phyloP scores from a whole-genome alignment of 2,113 vertebrate species.

The Brienomyrus longianalis region DNA sequence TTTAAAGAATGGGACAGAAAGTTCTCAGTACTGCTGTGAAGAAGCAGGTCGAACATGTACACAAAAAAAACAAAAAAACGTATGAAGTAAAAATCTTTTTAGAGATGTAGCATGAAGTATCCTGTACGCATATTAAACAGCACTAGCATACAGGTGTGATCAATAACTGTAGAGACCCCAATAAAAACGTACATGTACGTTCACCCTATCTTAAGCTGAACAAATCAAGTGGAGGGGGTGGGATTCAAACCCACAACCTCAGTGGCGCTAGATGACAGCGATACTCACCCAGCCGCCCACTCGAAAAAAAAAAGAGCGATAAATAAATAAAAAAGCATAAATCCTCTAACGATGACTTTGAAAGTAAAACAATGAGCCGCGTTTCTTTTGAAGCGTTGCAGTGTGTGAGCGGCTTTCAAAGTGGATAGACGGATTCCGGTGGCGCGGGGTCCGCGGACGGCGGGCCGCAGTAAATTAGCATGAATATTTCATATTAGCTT shows the following conservation, averaged over 20 bases:
- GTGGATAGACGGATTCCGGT: neutral
- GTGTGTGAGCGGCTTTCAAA: neutral
- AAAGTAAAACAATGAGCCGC: constrained; percentile 12
- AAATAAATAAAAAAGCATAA: neutral
- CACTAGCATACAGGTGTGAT: neutral
- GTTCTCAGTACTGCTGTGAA: neutral
- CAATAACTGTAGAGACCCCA: neutral
- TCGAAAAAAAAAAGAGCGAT: neutral
- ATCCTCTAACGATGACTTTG: neutral
- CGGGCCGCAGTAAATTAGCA: constrained; percentile 22
- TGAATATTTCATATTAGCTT: constrained; percentile 33
- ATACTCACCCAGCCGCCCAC: constrained; percentile 19
- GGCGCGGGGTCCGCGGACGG: neutral
- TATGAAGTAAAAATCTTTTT: neutral
- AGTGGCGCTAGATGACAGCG: neutral
- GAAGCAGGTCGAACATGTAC: neutral
- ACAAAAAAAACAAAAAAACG: neutral
- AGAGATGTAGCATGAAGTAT: neutral
- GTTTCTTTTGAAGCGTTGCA: constrained; percentile 28
- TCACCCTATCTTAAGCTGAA: neutral
- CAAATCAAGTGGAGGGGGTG: neutral
- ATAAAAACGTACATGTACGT: neutral
- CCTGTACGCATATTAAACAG: neutral
- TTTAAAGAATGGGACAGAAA: neutral
- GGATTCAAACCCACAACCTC: neutral